Conservation (phyloP, 2,888 invertebrate species). For the Drosophila helvetica region DNA sequence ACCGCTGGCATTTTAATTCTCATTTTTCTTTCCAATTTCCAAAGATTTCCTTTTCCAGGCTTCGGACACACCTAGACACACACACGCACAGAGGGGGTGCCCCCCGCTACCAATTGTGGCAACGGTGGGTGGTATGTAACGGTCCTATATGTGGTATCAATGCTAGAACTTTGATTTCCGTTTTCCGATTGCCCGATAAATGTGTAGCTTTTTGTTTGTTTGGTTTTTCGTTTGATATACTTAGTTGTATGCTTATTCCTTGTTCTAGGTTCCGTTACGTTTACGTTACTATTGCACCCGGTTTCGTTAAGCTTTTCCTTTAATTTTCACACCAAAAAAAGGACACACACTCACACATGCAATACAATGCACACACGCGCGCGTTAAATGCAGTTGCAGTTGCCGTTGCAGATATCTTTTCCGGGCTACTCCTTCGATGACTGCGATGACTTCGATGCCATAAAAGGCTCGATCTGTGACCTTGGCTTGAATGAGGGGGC, state of each 20-base stretch:
- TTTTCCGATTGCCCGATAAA: background rate
- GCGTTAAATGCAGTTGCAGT: background rate
- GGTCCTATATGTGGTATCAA: background rate
- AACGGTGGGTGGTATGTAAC: constrained; percentile 24
- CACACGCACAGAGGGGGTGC: constrained; percentile 65
- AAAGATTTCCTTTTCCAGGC: constrained; percentile 58
- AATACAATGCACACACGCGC: background rate
- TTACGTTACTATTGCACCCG: background rate
- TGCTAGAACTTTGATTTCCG: background rate
- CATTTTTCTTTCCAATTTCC: constrained; percentile 87
- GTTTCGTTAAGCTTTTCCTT: background rate
- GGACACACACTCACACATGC: background rate
- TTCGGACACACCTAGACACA: constrained; percentile 54
- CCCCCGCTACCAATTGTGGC: constrained; percentile 32
- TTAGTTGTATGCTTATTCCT: background rate
- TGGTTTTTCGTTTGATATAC: background rate
- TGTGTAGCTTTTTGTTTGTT: background rate
- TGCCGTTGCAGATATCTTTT: too few species aligned
- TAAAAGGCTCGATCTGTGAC: background rate
- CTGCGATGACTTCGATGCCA: background rate
- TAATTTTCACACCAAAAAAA: background rate
- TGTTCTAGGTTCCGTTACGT: background rate
- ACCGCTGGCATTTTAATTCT: constrained; percentile 99
- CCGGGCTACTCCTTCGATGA: background rate
- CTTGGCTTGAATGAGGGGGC: background rate